Evolutionary conservation across 1,140 invertebrate species (phyloP).

Genomic region (Galendromus occidentalis): DNA sequence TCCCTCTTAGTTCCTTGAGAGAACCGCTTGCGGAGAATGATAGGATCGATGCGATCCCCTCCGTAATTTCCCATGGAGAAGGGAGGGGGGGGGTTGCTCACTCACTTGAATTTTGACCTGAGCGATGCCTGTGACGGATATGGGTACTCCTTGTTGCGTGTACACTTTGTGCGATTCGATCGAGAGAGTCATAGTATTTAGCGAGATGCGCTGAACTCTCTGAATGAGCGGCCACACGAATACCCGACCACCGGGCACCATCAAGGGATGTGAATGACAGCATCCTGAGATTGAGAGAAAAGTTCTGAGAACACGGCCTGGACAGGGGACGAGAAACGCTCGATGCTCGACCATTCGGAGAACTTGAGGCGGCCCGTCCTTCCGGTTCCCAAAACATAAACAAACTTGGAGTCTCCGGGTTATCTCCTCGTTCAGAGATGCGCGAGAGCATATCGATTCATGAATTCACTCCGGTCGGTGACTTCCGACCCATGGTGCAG

Average conservation of each 20-base stretch:
- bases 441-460: too few species aligned
- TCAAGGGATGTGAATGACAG: conserved; percentile 65
- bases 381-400: too few species aligned
- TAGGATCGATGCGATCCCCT: too few species aligned
- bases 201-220: conserved; percentile 77
- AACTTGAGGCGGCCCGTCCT: too few species aligned
- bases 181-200: conserved; percentile 81
- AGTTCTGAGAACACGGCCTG: too few species aligned
- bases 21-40: too few species aligned
- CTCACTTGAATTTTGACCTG: conserved; percentile 40
- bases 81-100: background rate
- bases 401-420: too few species aligned
- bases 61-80: background rate
- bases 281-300: conserved; percentile 42
- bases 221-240: conserved; percentile 93
- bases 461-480: too few species aligned
- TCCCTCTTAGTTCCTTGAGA: background rate
- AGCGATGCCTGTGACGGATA: conserved; percentile 88
- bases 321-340: too few species aligned
- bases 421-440: too few species aligned
- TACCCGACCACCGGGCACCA: conserved; percentile 80
- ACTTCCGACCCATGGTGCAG: too few species aligned
- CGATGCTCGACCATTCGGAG: too few species aligned
- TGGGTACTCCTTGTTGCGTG: conserved; percentile 85
- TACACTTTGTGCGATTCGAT: conserved; percentile 49